Base-by-base conservation (phyloP, 2,797 vertebrate genomes). In the Trichosurus vulpecula region DNA sequence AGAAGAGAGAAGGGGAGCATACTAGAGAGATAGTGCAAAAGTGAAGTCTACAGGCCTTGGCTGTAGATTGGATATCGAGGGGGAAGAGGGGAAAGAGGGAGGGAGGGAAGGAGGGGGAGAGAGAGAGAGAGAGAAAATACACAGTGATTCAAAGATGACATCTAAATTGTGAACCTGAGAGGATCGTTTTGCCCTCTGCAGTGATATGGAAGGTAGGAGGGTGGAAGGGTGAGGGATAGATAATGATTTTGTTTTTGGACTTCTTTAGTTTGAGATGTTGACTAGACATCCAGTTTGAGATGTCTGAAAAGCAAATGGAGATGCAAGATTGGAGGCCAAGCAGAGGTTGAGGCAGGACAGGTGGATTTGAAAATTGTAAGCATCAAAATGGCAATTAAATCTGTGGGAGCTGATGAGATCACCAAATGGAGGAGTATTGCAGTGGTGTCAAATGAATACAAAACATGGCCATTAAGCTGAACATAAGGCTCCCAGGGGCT, bases 51-150 rank as follows among this genome's bases (percentile, higher is more conserved):
- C 1, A n/a, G 58, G 13, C 4, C 31, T 61, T 66, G 31, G 1
- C 58, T n/a, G n/a, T 66, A 66, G 35, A 66, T 66, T n/a, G 13
- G 13, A 66, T 66, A n/a, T 25, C 1, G 55, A 22, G 22, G 54
- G 22, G 4, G 13, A 13, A 14, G 13, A 25, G 30, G 4, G 1
- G 5, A 5, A 31, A 5, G 35, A 6, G 1, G 30, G 5, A 16
- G 14, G 13, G 14, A 31, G 13, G 25, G 30, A 58, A 10, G 4
- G 57, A 31, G 10, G 27, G 2, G 58, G 57, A 12, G 29, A 58
- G 56, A 57, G 29, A 6, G 56, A n/a, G n/a, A 58, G 57, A 12
- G 29, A 58, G 56, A 57, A 29, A 6, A 27, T n/a, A n/a, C n/a
- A n/a, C 55, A 56, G 58, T 30, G 30, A 58, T 58, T 58, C 57